phyloP scores from a whole-genome alignment of 2,797 vertebrate genomes.

The Mustela erminea region DNA sequence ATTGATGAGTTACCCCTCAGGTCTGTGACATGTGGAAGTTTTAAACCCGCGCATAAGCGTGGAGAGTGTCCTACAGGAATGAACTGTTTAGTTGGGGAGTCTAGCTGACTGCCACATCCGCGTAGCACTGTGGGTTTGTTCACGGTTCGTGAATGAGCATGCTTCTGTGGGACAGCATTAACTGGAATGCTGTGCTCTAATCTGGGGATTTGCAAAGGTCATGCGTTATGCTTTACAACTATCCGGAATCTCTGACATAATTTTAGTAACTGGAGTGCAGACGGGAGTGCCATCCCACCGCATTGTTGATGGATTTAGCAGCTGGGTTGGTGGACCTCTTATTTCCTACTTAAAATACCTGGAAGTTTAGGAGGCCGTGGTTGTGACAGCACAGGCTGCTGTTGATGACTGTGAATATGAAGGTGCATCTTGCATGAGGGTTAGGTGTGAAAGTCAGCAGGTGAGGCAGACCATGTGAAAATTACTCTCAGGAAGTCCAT shows the following conservation, averaged over 20 bases:
- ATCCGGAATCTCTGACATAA: neutral
- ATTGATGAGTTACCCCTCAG: neutral
- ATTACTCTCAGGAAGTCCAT: neutral
- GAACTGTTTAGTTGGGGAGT: neutral
- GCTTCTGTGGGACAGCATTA: neutral
- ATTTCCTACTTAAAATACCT: neutral
- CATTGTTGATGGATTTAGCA: neutral
- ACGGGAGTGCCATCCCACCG: neutral
- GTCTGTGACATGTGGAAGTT: neutral
- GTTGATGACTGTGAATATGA: neutral
- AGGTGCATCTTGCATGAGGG: neutral
- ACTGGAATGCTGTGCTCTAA: neutral
- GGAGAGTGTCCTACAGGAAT: neutral
- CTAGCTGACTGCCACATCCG: neutral
- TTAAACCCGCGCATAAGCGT: neutral
- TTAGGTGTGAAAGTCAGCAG: neutral
- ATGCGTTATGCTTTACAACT: neutral
- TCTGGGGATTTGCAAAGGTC: neutral
- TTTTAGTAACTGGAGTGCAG: neutral
- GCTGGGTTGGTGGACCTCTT: neutral
- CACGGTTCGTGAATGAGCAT: neutral
- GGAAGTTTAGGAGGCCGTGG: neutral
- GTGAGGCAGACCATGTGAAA: neutral
- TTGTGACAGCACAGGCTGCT: neutral
- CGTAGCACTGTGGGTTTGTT: neutral